phyloP scores from a whole-genome alignment of 2,797 vertebrate genomes.

The Neopelma chrysocephalum region DNA sequence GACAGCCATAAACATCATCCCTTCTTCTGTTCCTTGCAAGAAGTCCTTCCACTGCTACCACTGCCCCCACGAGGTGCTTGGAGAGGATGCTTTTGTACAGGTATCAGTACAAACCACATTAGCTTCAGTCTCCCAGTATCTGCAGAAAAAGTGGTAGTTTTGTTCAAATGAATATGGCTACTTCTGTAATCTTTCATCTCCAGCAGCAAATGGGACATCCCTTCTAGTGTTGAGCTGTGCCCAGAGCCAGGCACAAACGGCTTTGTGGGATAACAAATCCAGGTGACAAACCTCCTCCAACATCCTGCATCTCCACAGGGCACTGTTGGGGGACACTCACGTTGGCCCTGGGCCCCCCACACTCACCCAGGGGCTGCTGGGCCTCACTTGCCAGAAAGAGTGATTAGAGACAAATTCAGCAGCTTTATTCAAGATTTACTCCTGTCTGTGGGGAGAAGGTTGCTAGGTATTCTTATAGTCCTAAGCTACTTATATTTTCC shows the following conservation, averaged over 20 bases:
- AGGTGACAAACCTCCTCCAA: not conserved
- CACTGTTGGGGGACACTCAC: fast-evolving
- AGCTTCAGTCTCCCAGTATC: not conserved
- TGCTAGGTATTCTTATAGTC: not conserved
- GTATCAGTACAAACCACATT: not conserved
- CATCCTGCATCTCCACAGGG: not conserved
- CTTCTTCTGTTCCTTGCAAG: not conserved
- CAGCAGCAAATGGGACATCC: not conserved
- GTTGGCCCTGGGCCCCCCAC: not conserved
- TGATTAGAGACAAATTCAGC: not conserved
- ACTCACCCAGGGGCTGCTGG: fast-evolving
- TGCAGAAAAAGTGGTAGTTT: not conserved
- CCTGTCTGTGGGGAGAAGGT: not conserved
- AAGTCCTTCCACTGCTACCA: not conserved
- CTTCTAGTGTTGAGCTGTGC: not conserved
- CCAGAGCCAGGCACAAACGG: not conserved
- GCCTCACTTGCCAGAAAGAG: not conserved
- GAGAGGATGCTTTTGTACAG: not conserved
- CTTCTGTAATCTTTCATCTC: not conserved
- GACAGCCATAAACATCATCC: not conserved
- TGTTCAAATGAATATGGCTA: not conserved
- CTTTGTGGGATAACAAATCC: not conserved
- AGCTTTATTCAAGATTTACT: not conserved
- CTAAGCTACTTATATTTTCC: constrained; percentile 27
- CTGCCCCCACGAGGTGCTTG: fast-evolving